Base-by-base conservation (phyloP, 2,888 invertebrate species). In the Argyresthia goedartella region DNA sequence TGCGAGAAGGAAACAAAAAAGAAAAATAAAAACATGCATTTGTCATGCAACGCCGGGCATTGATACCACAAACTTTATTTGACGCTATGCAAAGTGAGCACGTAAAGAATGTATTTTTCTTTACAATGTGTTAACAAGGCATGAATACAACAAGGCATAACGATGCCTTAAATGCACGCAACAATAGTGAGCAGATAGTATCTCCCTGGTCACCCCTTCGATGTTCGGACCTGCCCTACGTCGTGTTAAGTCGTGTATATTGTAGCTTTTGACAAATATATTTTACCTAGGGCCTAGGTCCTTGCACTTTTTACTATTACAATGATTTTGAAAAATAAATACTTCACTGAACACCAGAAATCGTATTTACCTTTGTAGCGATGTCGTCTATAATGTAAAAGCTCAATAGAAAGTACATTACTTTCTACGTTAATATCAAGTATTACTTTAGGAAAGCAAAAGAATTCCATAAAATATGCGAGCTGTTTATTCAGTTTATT, bases 71-170 rank as follows among this genome's bases (percentile, higher is more conserved):
- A 77, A 73, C 70, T 66, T 67, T 71, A 71, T 73, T 76, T 70
- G 75, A 71, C 68, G 71, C 69, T 63, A 65, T 63, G 65, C 68
- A 73, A 71, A 68, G 71, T 25, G 39, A 52, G 72, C 76, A 73
- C 69, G 73, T 76, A 73, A 80, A 79, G 78, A 81, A 81, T 75
- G 80, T 84, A 81, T 82, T 85, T 85, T 84, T 81, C 82, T 80
- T 74, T 78, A 84, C 81, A 78, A 81, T 76, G 81, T 85, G 85
- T 82, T 85, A 86, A 85, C 85, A 85, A 85, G 84, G 71, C 67
- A 70, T 70, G 54, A 54, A 71, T 68, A 68, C 69, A 73, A 73
- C 66, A 66, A 68, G 65, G 66, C 66, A 69, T 67, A 75, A 75
- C 78, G 81, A 75, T 77, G 25, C 75, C 74, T 82, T 81, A 84